Evolutionary conservation across 2,113 vertebrate species (phyloP), one percentile per base, ranked within the genome.

Genomic region (Mandrillus leucophaeus): DNA sequence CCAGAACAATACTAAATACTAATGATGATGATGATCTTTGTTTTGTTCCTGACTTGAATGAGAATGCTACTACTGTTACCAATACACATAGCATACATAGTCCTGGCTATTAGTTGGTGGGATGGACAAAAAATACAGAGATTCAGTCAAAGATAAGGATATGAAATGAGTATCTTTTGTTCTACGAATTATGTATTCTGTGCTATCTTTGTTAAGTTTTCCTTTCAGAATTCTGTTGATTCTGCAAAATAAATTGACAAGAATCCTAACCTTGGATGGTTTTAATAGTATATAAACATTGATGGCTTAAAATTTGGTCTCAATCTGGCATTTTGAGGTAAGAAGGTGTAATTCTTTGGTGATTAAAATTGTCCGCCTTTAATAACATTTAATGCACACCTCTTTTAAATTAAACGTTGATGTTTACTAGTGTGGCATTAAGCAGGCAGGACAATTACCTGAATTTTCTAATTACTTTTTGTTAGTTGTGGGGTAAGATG

Each of bases 161-260:
- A 17, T 32, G 30, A 87, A 32, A 57, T 61, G 14, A 45, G 1
- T 81, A 40, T 80, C 32, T 84, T 89, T 93, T 83, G 38, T 61
- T 86, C 45, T 59, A 8, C 48, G 70, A 55, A 43, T 73, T 86
- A 40, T 84, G 10, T 73, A 68, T 76, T 45, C 6, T 59, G 8
- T 68, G 40, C 45, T 83, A n/a, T 35, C 27, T 78, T 61, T 85
- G 45, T 80, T 82, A 76, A 55, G 43, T 68, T 92, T 97, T 79
- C 25, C 30, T 96, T 40, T 17, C 40, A 79, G 48, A 2, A 79
- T 40, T 48, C 8, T 73, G 12, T 91, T 86, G 27, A 40, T 85
- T 75, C 30, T 89, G 1, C 81, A 78, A 48, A 88, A 66, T 78
- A 72, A 86, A 94, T 68, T 92, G 40, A 45, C 32, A 61, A 11